Evolutionary conservation across 92 coral and sea anemone species (phyloP), one percentile per base, ranked within the genome.

Genomic region (Heteractis magnifica): DNA sequence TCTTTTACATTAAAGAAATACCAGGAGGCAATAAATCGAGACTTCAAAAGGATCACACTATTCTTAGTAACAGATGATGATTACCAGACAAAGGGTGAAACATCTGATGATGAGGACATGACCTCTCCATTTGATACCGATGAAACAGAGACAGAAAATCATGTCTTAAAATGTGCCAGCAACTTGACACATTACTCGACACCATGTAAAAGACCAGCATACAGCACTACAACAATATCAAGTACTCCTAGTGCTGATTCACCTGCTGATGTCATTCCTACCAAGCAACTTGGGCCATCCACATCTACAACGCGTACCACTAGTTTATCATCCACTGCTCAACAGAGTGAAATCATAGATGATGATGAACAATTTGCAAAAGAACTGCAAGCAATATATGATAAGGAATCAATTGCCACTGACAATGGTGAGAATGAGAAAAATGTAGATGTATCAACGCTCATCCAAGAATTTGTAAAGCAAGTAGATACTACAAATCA

Each of bases 1-100:
- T 4, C 18, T 7, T 88, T 91, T 64, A n/a, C 88, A 11, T 21
- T 82, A 34, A 78, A 83, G 14, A 76, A 86, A 55, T 91, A 89
- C 68, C 78, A 87, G 68, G 92, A 88, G 34, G 88, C 79, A n/a
- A 56, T 78, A 4, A 87, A 89, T 8, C 86, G 77, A 72, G 91
- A 90, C 62, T 87, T 83, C 55, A 90, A 90, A 59, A 90, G 91
- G 49, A 84, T 90, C 51, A 87, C 94, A 3, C 73, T 91, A 26
- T 86, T 41, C 71, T 76, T 88, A 34, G 82, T 80, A 72, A 53
- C 87, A n/a, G 81, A 91, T 48, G 58, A 49, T 81, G 91, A 88
- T 78, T 81, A 84, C 56, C 52, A 85, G 81, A 85, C 71, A 52
- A 86, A 49, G 44, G 81, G 81, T 8, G 1, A 78, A 76, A 65